Percentiles rank a stretch among this genome's conserved stretches.
Evolutionary conservation across 2,888 invertebrate genomes (phyloP).

Genomic region (Acronicta psi): DNA sequence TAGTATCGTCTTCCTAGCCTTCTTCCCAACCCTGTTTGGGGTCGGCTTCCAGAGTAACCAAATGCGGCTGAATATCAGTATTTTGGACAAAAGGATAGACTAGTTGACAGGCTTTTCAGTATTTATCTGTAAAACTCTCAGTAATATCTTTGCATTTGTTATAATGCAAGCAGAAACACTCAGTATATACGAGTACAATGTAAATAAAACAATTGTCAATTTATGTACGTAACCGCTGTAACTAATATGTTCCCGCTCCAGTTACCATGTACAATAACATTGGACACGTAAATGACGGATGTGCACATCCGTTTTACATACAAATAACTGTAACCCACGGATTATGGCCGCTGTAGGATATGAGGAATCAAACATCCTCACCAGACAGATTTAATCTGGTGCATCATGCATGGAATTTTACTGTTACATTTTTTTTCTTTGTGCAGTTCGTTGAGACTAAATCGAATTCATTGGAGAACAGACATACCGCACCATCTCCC

Average conservation of each 20-base stretch:
- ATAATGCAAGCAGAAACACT: not conserved
- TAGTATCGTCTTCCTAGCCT: no score
- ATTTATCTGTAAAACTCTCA: not conserved
- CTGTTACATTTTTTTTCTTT: not conserved
- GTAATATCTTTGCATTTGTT: not conserved
- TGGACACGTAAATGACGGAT: conserved; percentile 73
- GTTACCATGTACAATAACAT: conserved; percentile 73
- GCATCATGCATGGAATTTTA: conserved; percentile 23
- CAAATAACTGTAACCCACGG: conserved; percentile 63
- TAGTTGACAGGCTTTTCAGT: no score
- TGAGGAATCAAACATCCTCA: conserved; percentile 50
- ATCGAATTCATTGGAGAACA: no score
- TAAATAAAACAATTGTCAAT: conserved; percentile 58
- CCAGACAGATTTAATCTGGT: conserved; percentile 18
- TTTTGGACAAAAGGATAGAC: no score
- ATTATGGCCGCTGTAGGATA: conserved; percentile 51
- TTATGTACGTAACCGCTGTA: conserved; percentile 54
- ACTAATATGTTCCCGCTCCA: conserved; percentile 73
- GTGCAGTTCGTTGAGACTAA: not conserved
- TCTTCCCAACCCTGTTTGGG: no score
- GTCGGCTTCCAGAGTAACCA: no score
- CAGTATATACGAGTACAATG: conserved; percentile 19
- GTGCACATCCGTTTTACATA: conserved; percentile 73
- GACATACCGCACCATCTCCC: no score
- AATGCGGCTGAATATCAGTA: no score